Evolutionary conservation across 2,113 vertebrate genomes (phyloP).

Genomic region (Cranoglanis bouderius): DNA sequence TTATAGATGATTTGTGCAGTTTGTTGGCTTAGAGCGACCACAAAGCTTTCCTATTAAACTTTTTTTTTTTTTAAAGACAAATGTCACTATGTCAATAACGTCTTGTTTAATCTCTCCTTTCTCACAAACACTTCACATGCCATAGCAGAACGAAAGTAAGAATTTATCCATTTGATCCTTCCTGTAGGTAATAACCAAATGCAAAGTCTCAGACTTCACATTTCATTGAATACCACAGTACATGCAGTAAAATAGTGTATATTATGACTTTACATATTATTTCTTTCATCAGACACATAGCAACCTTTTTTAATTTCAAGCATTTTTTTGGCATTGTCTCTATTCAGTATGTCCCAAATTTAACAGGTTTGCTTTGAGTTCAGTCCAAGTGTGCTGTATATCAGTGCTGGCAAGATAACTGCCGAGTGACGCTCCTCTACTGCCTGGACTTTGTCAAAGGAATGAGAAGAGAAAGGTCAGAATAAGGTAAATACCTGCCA

Average conservation of each 20-base stretch:
- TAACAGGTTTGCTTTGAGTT: slow-evolving; percentile 53
- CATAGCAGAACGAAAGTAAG: background rate
- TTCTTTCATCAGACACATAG: background rate
- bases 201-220: background rate
- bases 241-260: background rate
- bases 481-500: background rate
- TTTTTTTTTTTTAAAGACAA: background rate
- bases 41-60: background rate
- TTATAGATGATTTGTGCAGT: background rate
- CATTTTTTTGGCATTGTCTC: background rate
- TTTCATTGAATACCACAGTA: background rate
- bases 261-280: background rate
- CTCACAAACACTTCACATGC: background rate
- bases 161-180: background rate
- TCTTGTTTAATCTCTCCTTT: background rate
- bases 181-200: background rate
- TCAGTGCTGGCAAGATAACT: slow-evolving; percentile 1
- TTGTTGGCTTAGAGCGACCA: background rate
- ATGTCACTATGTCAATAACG: background rate
- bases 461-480: background rate
- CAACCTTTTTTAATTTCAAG: background rate
- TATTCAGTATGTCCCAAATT: slow-evolving; percentile 31
- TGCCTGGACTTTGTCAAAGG: slow-evolving; percentile 28
- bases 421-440: background rate
- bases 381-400: slow-evolving; percentile 39